These are phyloP conservation scores for Drosophila borborema DNA, from an alignment of 2,888 invertebrate species.

Conservation along the genomic window DNA sequence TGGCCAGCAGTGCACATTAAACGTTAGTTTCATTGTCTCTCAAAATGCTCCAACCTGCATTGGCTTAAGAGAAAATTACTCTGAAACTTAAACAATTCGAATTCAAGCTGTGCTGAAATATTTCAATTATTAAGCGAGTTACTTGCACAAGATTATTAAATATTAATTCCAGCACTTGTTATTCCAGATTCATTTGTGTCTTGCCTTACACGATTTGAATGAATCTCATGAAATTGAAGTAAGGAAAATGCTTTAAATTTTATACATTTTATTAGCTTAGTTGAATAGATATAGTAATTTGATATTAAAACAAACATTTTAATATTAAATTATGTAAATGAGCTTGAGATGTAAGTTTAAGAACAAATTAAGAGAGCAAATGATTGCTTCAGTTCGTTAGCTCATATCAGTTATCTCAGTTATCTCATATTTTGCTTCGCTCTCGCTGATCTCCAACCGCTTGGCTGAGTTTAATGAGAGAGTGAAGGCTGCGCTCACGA, in stretches of 20 bases:
- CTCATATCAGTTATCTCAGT: too few relatives aligned
- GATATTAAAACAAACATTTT: too few relatives aligned
- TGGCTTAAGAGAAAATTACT: neutral
- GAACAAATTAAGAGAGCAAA: too few relatives aligned
- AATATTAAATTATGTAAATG: too few relatives aligned
- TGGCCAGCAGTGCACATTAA: conserved; percentile 24
- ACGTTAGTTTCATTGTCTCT: conserved; percentile 22
- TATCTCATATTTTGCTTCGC: too few relatives aligned
- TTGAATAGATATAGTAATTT: too few relatives aligned
- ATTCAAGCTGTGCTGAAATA: neutral
- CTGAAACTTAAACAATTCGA: neutral
- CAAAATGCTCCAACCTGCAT: neutral
- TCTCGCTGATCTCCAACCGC: too few relatives aligned
- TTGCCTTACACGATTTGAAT: neutral
- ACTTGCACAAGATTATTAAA: neutral
- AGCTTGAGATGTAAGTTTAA: too few relatives aligned
- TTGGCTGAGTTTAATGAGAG: too few relatives aligned
- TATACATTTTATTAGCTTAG: too few relatives aligned
- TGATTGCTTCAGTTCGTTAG: too few relatives aligned
- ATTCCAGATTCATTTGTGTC: neutral
- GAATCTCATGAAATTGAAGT: neutral
- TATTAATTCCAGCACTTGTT: neutral
- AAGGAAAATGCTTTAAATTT: neutral
- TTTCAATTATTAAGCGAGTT: conserved; percentile 11
- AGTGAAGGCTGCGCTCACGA: too few relatives aligned